Evolutionary conservation across 2,797 vertebrate genomes (phyloP), one percentile per base, ranked within the genome.

Genomic region (Centroberyx gerrardi): DNA sequence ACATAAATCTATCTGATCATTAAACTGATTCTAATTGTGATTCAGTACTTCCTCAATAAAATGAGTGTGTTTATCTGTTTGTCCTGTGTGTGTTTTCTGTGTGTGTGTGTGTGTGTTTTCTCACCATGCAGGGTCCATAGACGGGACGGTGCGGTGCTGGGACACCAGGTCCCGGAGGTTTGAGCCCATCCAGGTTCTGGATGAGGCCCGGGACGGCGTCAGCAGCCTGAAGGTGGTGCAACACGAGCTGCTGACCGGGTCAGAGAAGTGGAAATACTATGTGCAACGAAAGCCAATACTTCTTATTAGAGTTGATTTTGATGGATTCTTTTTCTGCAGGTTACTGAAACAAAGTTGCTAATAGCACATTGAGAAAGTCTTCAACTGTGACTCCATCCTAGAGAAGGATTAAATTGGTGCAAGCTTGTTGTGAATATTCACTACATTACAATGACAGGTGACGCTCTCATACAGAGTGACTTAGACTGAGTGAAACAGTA

Each of bases 121-220:
- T 59, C 27, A 0, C 38, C 0, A 3, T 81, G 4, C 76, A 99
- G 98, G 98, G 14, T 98, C 98, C 44, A 96, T 98, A 0, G 97
- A 99, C 59, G 96, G 96, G 49, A 95, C 95, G 0, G 87, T 98
- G n/a, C 94, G 97, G 0, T 98, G 98, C 89, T 99, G 97, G 97
- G 97, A 98, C 85, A 96, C 95, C 22, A 94, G 97, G 18, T 98
- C 97, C 1, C 95, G 96, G 49, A 94, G 85, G 81, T 94, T 93
- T 0, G 96, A 97, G 64, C 94, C 97, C 0, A 91, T 99, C 52
- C 98, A 99, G 90, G 88, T 95, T 6, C 79, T 99, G 53, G 96
- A 97, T 0, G 97, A 99, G 69, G 96, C 97, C 55, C 94, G 88
- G 13, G 97, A 99, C 5, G 87, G 98, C 0, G n/a, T 99, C 75